Evolutionary conservation across 2,797 vertebrate genomes (phyloP).

Genomic region (Eospalax fontanierii): DNA sequence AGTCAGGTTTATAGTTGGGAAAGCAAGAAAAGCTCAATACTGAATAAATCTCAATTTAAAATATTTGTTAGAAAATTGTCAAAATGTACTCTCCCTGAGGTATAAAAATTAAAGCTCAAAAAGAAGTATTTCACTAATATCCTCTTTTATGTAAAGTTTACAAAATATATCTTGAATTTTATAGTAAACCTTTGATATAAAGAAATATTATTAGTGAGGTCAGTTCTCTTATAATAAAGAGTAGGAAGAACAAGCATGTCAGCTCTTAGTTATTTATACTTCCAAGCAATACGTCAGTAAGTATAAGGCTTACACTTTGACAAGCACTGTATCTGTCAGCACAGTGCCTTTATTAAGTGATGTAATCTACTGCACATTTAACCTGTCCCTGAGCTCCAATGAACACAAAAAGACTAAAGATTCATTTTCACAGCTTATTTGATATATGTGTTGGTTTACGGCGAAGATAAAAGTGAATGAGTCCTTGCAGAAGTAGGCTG

Average conservation of each 20-base stretch:
- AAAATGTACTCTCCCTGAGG: conserved; percentile 73
- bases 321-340: background rate
- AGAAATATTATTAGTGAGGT: background rate
- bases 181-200: conserved; percentile 17
- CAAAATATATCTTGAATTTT: conserved; percentile 35
- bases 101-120: conserved; percentile 60
- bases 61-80: conserved; percentile 53
- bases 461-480: background rate
- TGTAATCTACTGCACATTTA: background rate
- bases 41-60: conserved; percentile 53
- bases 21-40: conserved; percentile 67
- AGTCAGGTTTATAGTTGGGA: conserved; percentile 66
- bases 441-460: conserved; percentile 11
- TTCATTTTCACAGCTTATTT: background rate
- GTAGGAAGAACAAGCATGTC: background rate
- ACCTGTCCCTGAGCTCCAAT: background rate
- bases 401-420: background rate
- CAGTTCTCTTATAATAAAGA: conserved; percentile 17
- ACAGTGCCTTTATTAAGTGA: conserved; percentile 25
- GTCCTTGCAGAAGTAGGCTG: too few species aligned
- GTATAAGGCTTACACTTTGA: background rate
- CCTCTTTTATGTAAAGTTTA: conserved; percentile 17
- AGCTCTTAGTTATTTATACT: conserved; percentile 27
- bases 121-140: conserved; percentile 35
- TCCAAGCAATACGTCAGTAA: conserved; percentile 36